These are phyloP conservation scores for Apamea crenata DNA, from an alignment of 2,888 invertebrate species.

Conservation along the genomic window DNA sequence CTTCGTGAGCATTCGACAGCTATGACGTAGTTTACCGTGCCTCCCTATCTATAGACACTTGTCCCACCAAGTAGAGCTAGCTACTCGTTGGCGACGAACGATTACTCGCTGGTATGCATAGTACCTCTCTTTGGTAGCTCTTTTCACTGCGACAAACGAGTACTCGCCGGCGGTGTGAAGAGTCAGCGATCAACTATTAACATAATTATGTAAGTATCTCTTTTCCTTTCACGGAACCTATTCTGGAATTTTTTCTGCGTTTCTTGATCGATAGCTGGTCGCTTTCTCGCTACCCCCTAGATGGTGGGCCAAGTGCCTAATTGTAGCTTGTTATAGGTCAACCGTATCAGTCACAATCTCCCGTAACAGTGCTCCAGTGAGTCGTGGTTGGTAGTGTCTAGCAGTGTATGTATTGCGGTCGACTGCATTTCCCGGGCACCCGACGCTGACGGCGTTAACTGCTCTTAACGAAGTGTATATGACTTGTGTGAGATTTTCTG, in stretches of 20 bases:
- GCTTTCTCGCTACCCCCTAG: neutral
- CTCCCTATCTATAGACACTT: neutral
- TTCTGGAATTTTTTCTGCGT: neutral
- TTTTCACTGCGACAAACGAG: neutral
- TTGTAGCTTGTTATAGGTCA: neutral
- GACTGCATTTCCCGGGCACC: constrained; percentile 4
- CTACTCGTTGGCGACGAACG: neutral
- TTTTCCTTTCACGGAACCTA: neutral
- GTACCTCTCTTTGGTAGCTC: neutral
- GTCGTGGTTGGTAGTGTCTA: neutral
- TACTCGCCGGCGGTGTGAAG: neutral
- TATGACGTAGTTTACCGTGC: neutral
- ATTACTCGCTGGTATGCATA: neutral
- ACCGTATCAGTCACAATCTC: neutral
- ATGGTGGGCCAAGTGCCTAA: neutral
- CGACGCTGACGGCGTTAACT: constrained; percentile 8
- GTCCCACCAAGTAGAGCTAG: neutral
- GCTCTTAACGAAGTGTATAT: constrained; percentile 14
- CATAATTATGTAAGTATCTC: neutral
- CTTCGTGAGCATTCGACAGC: neutral
- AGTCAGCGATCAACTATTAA: neutral
- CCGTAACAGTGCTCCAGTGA: neutral
- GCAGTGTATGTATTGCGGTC: constrained; percentile 24
- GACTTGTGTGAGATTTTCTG: neutral
- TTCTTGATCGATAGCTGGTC: neutral